Base-by-base conservation (phyloP, 1,140 invertebrate species). In the Diabrotica undecimpunctata region DNA sequence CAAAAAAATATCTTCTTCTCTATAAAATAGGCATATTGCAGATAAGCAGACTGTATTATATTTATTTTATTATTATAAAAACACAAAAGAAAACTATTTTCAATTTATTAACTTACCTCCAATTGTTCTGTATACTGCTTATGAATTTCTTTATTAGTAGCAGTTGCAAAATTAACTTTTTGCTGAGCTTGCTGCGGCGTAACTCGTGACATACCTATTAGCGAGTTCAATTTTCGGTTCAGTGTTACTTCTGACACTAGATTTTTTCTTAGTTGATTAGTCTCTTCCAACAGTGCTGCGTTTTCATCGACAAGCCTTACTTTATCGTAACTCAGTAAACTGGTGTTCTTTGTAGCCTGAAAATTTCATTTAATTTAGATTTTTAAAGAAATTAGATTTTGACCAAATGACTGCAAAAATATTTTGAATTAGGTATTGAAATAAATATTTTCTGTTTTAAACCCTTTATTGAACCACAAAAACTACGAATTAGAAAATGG, bases 261-360 rank as follows among this genome's bases (percentile, higher is more conserved):
- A 72, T 91, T 87, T 13, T 83, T 81, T 38, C 89, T 83, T 25
- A 92, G 73, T 62, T 84, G 83, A 75, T 92, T 92, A 25, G 92
- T 86, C 78, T 94, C 92, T 5, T 84, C 80, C 7, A 95, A 81
- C 8, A 95, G 81, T 3, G 82, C 80, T 13, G 89, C 84, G 77
- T 94, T 95, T 72, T 95, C 90, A 79, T 92, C 79, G 11, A 85
- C 77, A 36, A 84, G 61, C 38, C 75, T 64, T 6, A 78, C 61
- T 66, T 75, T 79, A 64, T 78, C 75, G 39, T 66, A 67, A 70
- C 73, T 72, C 25, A 71, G 62, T 12, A 70, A 65, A 11, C 67
- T 71, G 8, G 69, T 67, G 38, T 72, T 74, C 57, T 72, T 73
- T 14, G 66, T 73, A 9, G 73, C 74, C 71, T 75, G 65, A 52